Percentiles rank a stretch among this genome's conserved stretches.
Evolutionary conservation across 2,797 vertebrate genomes (phyloP).

Genomic region (Enteromius viviparus): DNA sequence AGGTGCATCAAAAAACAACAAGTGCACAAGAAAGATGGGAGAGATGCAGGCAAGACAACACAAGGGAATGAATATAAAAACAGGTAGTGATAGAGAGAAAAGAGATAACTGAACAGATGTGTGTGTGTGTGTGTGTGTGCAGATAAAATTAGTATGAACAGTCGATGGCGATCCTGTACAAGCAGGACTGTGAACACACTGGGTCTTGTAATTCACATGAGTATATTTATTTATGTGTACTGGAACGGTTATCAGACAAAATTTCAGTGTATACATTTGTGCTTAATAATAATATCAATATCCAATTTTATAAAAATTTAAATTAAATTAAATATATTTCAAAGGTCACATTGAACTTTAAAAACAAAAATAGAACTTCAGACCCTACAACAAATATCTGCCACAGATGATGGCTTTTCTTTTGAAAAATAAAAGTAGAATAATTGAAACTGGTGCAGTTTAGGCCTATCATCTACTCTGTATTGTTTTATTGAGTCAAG

Average conservation of each 20-base stretch:
- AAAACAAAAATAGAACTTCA: not conserved
- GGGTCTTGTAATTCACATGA: not conserved
- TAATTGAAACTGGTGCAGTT: not conserved
- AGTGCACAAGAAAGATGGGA: conserved; percentile 54
- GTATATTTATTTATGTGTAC: not conserved
- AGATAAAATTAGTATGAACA: conserved; percentile 46
- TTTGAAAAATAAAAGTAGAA: not conserved
- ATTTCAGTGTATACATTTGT: conserved; percentile 1
- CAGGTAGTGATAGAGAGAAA: conserved; percentile 60
- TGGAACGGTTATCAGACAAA: not conserved
- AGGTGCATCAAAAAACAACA: conserved; percentile 61
- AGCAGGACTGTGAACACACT: not conserved
- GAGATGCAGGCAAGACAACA: conserved; percentile 63
- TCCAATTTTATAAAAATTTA: too few species aligned
- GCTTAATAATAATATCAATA: not conserved
- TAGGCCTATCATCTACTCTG: not conserved
- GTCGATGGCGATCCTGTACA: conserved; percentile 69
- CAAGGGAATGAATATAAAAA: conserved; percentile 64
- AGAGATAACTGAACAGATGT: conserved; percentile 57
- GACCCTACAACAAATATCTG: not conserved
- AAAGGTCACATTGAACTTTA: not conserved
- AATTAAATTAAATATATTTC: not conserved
- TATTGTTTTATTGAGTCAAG: not conserved
- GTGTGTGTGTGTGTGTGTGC: conserved; percentile 19
- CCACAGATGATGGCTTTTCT: not conserved